These are phyloP conservation scores for Eidolon helvum DNA, from an alignment of 2,113 vertebrate genomes.

Conservation along the genomic window DNA sequence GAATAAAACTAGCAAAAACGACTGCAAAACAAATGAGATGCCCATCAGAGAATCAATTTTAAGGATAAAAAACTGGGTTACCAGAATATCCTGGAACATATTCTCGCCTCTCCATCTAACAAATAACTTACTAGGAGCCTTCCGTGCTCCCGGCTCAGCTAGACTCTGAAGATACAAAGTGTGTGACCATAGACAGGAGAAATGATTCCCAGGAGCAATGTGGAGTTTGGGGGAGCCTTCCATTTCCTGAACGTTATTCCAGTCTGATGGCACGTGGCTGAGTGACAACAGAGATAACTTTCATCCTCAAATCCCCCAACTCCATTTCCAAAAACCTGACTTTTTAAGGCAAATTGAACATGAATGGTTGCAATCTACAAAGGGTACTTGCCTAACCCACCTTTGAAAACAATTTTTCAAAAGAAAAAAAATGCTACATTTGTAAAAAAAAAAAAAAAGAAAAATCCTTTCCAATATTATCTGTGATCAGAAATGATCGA, in stretches of 20 bases:
- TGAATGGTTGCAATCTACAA: not conserved
- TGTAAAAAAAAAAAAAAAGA: not conserved
- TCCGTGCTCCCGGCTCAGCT: not conserved
- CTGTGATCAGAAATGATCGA: not conserved
- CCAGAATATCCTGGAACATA: too few relatives aligned
- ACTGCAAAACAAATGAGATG: not conserved
- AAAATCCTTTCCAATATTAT: not conserved
- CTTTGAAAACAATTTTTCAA: not conserved
- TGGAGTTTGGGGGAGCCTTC: not conserved
- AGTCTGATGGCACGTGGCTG: not conserved
- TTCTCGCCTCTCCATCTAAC: not conserved
- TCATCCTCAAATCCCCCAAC: not conserved
- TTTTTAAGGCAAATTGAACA: not conserved
- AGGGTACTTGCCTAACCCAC: not conserved
- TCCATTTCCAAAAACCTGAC: not conserved
- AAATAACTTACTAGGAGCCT: not conserved
- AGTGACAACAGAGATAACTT: not conserved
- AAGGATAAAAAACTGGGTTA: not conserved
- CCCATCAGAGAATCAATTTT: not conserved
- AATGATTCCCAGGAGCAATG: not conserved
- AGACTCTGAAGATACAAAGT: not conserved
- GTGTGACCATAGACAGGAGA: rapidly evolving
- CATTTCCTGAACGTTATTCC: not conserved
- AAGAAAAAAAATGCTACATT: not conserved
- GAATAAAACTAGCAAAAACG: not conserved